Conservation (phyloP, 2,113 vertebrate genomes). For the Labeo rohita region DNA sequence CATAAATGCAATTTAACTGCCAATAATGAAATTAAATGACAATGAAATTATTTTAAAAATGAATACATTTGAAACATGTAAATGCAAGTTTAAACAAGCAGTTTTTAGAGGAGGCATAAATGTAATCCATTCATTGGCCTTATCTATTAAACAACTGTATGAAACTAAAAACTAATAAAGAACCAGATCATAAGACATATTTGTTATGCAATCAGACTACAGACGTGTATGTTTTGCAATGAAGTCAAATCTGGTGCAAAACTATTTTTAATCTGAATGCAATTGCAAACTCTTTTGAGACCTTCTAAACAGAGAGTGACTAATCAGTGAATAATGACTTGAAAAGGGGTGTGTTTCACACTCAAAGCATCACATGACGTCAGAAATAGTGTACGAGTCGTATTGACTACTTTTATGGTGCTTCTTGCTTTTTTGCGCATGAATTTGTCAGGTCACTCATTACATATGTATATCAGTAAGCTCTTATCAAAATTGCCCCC, state of each 20-base stretch:
- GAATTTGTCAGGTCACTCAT: constrained; percentile 39
- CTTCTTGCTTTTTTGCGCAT: neutral
- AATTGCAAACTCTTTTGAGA: neutral
- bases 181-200: too few species aligned
- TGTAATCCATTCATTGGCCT: too few species aligned
- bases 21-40: neutral
- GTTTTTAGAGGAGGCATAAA: neutral
- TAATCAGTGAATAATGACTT: neutral
- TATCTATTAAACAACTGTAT: too few species aligned
- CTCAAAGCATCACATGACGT: neutral
- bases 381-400: neutral
- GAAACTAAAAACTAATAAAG: too few species aligned
- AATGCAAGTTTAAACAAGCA: too few species aligned
- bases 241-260: neutral
- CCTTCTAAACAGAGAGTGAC: neutral
- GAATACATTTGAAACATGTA: too few species aligned
- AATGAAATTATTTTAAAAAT: too few species aligned
- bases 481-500: constrained; percentile 65
- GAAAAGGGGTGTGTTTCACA: neutral
- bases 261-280: neutral
- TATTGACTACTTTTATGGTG: neutral
- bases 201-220: too few species aligned
- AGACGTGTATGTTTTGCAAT: neutral
- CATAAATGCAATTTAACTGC: neutral
- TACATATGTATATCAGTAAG: constrained; percentile 58